Evolutionary conservation across 37 sponge, comb jelly and placozoan species (phyloP).

Genomic region (Geodia barretti): DNA sequence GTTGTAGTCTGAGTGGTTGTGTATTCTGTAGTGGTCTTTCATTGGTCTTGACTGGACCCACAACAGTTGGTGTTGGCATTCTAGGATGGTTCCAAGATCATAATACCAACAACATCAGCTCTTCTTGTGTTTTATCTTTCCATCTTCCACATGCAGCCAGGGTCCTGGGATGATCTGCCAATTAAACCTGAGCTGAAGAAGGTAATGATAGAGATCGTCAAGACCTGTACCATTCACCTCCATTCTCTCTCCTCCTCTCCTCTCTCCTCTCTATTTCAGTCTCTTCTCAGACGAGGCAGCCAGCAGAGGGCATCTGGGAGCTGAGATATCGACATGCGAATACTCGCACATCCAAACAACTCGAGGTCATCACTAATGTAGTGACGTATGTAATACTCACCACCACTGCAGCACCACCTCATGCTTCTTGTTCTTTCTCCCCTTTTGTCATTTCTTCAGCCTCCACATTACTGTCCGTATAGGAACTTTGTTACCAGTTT

Average conservation of each 20-base stretch:
- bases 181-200: slow-evolving; percentile 17
- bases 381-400: not conserved
- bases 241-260: not conserved
- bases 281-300: slow-evolving; percentile 11
- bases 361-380: slow-evolving; percentile 64
- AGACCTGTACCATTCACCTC: not conserved
- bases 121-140: not conserved
- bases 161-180: slow-evolving; percentile 37
- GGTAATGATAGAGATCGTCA: not conserved
- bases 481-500: not conserved
- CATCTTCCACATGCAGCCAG: slow-evolving; percentile 8
- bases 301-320: slow-evolving; percentile 80
- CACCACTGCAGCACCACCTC: not conserved
- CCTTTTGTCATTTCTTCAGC: too few relatives aligned
- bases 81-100: too few relatives aligned
- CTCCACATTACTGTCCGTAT: not conserved
- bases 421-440: not conserved
- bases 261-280: not conserved
- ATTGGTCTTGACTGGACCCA: not conserved
- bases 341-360: slow-evolving; percentile 52
- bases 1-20: not conserved
- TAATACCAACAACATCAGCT: not conserved
- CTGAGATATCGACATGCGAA: slow-evolving; percentile 46
- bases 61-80: too few relatives aligned
- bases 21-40: not conserved